Evolutionary conservation across 1,140 invertebrate species (phyloP).

Genomic region (Eueides isabella): DNA sequence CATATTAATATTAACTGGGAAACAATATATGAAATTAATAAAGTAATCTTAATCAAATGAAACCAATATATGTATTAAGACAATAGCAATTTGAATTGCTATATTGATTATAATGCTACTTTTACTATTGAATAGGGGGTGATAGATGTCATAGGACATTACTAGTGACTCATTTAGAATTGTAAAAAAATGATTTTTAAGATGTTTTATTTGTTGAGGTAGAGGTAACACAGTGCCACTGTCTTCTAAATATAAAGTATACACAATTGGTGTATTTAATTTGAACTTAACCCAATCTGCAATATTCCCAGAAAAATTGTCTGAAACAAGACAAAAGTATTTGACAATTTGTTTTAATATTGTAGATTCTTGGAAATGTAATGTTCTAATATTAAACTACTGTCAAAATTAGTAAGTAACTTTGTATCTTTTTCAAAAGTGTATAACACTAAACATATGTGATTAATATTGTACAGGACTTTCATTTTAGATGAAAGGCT

Average conservation of each 20-base stretch:
- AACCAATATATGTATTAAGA: neutral
- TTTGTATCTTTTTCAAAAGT: too few relatives aligned
- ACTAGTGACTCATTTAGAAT: slow-evolving; percentile 58
- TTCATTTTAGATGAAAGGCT: too few relatives aligned
- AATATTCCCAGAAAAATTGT: slow-evolving; percentile 66
- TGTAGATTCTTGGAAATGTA: too few relatives aligned
- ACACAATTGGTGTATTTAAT: slow-evolving; percentile 67
- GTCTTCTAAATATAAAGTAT: slow-evolving; percentile 58
- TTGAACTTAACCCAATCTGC: slow-evolving; percentile 71
- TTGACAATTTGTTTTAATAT: neutral
- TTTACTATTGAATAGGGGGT: slow-evolving; percentile 56
- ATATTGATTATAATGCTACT: neutral
- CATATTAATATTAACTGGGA: neutral
- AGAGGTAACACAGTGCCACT: slow-evolving; percentile 47
- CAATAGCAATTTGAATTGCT: neutral
- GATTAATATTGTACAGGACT: too few relatives aligned
- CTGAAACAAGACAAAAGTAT: slow-evolving; percentile 46
- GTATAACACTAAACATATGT: too few relatives aligned
- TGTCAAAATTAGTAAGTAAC: too few relatives aligned
- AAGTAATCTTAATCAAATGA: neutral
- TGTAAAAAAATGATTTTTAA: slow-evolving; percentile 49
- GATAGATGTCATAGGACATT: slow-evolving; percentile 62
- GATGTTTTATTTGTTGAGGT: slow-evolving; percentile 42
- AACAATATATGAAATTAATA: neutral
- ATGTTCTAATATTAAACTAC: too few relatives aligned